These are phyloP conservation scores for Oriolus oriolus DNA, from an alignment of 2,113 vertebrate species.

Conservation along the genomic window DNA sequence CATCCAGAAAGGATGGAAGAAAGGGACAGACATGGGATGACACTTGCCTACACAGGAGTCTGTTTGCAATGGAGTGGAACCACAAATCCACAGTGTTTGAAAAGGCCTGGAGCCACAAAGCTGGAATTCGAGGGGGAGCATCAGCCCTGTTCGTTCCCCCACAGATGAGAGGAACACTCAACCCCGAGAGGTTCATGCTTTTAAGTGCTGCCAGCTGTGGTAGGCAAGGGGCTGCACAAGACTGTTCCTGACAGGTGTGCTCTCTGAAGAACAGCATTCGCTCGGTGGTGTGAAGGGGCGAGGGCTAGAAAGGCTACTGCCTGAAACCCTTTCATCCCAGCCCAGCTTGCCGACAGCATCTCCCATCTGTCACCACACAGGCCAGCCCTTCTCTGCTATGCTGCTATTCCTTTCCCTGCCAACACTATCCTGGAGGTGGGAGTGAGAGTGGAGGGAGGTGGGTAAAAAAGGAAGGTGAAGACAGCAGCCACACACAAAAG, in stretches of 20 bases:
- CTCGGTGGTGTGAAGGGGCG: background rate
- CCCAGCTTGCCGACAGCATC: constrained; percentile 38
- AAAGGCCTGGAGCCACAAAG: background rate
- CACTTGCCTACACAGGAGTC: background rate
- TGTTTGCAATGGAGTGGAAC: background rate
- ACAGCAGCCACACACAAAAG: background rate
- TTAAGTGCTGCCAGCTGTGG: constrained; percentile 59
- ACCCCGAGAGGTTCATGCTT: background rate
- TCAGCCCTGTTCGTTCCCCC: background rate
- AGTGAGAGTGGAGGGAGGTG: background rate
- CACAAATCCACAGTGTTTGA: background rate
- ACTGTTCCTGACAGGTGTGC: constrained; percentile 41
- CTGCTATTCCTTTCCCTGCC: background rate
- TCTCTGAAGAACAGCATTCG: background rate
- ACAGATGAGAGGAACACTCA: constrained; percentile 46
- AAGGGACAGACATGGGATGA: background rate
- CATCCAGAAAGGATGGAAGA: background rate
- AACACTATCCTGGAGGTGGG: background rate
- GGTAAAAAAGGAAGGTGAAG: background rate
- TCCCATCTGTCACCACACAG: constrained; percentile 46
- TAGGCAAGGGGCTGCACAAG: constrained; percentile 1
- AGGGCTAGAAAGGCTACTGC: background rate
- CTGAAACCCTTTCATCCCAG: constrained; percentile 60
- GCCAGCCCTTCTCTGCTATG: constrained; percentile 8
- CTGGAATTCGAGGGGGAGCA: constrained; percentile 31